Conservation (phyloP, 2,113 vertebrate species). For the Puma concolor region DNA sequence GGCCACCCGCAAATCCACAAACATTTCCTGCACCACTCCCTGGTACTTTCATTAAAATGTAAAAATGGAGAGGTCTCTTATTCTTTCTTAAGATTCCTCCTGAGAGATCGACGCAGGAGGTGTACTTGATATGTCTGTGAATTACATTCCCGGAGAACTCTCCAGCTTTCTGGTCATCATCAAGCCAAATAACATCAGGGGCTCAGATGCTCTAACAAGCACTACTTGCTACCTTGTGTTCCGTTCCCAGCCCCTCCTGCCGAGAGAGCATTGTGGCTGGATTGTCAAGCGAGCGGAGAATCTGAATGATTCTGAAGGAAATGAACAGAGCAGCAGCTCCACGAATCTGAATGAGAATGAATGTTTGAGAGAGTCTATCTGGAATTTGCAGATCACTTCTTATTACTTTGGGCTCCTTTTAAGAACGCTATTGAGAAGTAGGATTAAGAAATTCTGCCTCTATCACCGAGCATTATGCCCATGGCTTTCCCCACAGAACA, state of each 20-base stretch:
- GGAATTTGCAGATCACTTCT: neutral
- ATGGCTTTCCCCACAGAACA: neutral
- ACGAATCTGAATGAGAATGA: neutral
- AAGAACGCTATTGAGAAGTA: conserved; percentile 18
- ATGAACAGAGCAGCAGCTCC: neutral
- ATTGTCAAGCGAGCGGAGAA: neutral
- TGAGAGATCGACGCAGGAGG: neutral
- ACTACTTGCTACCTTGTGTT: neutral
- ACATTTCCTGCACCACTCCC: neutral
- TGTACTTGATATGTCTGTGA: neutral
- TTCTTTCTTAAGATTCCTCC: neutral
- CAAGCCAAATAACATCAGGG: neutral
- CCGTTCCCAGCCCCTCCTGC: neutral
- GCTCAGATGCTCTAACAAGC: neutral
- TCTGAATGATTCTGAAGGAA: neutral
- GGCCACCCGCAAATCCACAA: neutral
- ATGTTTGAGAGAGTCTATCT: neutral
- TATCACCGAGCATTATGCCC: neutral
- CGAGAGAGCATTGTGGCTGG: neutral
- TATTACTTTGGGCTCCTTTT: neutral
- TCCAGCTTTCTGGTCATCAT: neutral
- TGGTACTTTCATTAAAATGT: neutral
- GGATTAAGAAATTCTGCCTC: neutral
- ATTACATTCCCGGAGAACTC: neutral
- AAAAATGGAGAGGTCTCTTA: neutral